Evolutionary conservation across 2,888 invertebrate species (phyloP), one percentile per base, ranked within the genome.

Genomic region (Balanococcus diminutus): DNA sequence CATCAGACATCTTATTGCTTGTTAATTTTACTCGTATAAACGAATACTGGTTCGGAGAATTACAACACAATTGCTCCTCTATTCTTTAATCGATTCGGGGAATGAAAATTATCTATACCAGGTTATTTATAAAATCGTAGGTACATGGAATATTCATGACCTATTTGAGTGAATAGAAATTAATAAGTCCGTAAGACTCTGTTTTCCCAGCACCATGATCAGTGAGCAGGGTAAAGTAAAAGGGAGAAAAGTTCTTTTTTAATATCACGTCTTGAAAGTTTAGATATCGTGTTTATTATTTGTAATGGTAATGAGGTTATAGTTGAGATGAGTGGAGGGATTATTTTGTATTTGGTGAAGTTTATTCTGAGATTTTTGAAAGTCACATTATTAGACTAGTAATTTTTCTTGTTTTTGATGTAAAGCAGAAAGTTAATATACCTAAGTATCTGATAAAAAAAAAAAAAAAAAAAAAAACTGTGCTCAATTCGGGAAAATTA

Each of bases 131-230:
- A 19, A 67, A 67, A 67, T 56, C 22, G 56, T 56, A 67, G 25
- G 8, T 14, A 28, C 67, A 16, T 67, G 14, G 67, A 67, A 67
- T 67, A 67, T 67, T 67, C 28, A 67, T 67, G 28, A 67, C 67
- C 67, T 16, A 67, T 67, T 67, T 67, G 67, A 67, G 16, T 25
- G 67, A 67, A 67, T 67, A 67, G 28, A 67, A 67, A 67, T 67
- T 67, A 67, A 67, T 67, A 67, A 28, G 28, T 28, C 11, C 28
- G 28, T 19, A 14, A 67, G 67, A 8, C 16, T 67, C 28, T 28
- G 28, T 67, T 6, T 19, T 28, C 3, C 16, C 16, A 67, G 28
- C 1, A 0, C 67, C 19, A 61, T 25, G n/a, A 25, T 25, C 19
- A 67, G 11, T 22, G 6, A 56, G 6, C 6, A 8, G 2, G 22